Evolutionary conservation across 2,113 vertebrate species (phyloP), one percentile per base, ranked within the genome.

Genomic region (Sinocyclocheilus maitianheensis): DNA sequence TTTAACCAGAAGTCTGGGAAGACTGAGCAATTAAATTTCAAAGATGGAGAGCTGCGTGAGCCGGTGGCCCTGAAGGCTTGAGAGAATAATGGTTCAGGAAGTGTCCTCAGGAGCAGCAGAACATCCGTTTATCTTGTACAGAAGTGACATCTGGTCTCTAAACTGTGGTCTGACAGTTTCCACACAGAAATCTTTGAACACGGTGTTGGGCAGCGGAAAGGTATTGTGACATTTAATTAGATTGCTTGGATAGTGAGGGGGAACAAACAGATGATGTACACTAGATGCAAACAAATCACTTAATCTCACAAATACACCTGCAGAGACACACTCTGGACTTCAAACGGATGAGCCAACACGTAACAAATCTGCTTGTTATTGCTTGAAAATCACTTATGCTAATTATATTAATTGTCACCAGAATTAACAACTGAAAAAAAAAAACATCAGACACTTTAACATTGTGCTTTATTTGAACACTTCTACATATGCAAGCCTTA

Each of bases 21-120:
- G 77, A 62, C 55, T 63, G 34, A 80, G 58, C 77, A 80, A 63
- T 80, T 80, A 80, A 43, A 43, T 80, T 79, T 80, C 55, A 80
- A 80, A 80, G 55, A 80, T 63, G 77, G 77, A 80, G 77, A 80
- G 77, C 34, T 13, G 11, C 2, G 2, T 74, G 71, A 74, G 71
- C 20, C 71, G 40, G 77, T 79, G 77, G 77, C 77, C 77, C 77
- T 63, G 77, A 63, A 80, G 77, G 34, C 22, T 2, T 26, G 20
- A 63, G 55, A 80, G 34, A 80, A 80, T 80, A 80, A 80, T 62
- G 77, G 37, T 24, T 63, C 77, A 80, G 77, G 55, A 80, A 63
- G 77, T 62, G 77, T 78, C 77, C 77, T 58, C 53, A 78, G 77
- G 77, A 78, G 30, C 53, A 80, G 58, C 12, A 46, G 58, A 80